Base-by-base conservation (phyloP, 1,140 invertebrate species). In the Hycleus cichorii region DNA sequence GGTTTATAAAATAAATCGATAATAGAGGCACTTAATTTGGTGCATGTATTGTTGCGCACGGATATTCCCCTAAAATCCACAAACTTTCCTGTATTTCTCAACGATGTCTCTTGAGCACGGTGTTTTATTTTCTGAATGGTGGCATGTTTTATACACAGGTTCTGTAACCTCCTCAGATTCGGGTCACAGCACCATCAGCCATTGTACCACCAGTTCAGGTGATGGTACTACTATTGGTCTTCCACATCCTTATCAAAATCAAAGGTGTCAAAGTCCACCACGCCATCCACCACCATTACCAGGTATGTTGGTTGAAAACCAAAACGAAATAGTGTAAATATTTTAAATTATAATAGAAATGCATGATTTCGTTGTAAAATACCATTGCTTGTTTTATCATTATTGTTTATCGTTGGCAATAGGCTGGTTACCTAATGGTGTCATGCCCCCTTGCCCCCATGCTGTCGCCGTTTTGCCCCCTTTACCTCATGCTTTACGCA, bases 401-500 rank as follows among this genome's bases (percentile, higher is more conserved):
- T 40, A 12, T 63, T 67, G 54, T 64, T 43, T 67, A 60, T 68
- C 63, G 58, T 66, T 70, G 67, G 68, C 67, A 64, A 65, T 67
- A 73, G 72, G 70, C 66, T 72, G 69, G 71, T 70, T 62, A 66
- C 62, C 69, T 64, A 62, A 67, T 60, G 66, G 72, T 68, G 63
- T 65, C 68, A 71, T 74, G 59, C 78, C 75, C 73, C 78, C 81
- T 68, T 83, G 81, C 66, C 79, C 81, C 68, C 81, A 82, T 74
- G 81, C 81, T 74, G 81, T 84, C 71, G 79, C 81, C 73, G 82
- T 84, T 66, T 76, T 83, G 74, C 82, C 82, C 73, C 81, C 81
- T 72, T 76, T 83, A 73, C 80, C 78, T 70, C 64, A 69, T 62
- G 70, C 71, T 72, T 72, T 73, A 49, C 68, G 70, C 63, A 70